Base-by-base conservation (phyloP, 2,113 vertebrate species). In the Pachycephala philippinensis region DNA sequence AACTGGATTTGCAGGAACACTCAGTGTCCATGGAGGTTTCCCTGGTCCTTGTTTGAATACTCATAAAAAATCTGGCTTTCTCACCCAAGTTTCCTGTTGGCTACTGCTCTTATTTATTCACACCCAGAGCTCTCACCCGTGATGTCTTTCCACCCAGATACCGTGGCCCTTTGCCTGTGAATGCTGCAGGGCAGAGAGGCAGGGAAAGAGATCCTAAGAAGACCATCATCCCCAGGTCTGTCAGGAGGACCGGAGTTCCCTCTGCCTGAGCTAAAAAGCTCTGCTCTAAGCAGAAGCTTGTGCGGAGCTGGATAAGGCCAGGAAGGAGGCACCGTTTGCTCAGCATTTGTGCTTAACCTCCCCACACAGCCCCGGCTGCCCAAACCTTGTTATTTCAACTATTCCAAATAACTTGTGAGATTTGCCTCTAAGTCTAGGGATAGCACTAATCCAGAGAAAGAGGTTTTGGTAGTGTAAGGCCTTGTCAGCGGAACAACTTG, bases 361-460 rank as follows among this genome's bases (percentile, higher is more conserved):
- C 7, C 40, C 28, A 14, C 24, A 8, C 31, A 63, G 40, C 28
- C 20, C n/a, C 0, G 1, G 59, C 63, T 80, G 84, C 76, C 37
- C 54, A 81, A 89, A 45, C n/a, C 12, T 64, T 39, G 40, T 44
- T 91, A 91, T 75, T 93, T 71, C 74, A 89, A 68, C 52, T 91
- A 42, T 82, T 50, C 52, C 61, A 79, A 82, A 71, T 63, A 91
- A 49, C 53, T 84, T 52, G 30, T 23, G 53, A 71, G 82, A 79
- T 90, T 94, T 85, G 19, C 35, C 61, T 87, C 39, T 91, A 68
- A 78, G 68, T 56, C 77, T 42, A 35, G 74, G 69, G 21, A 27
- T 87, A 89, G 77, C 92, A 79, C 92, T 89, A 91, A 93, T 82
- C 81, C 65, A 49, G 69, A 50, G 44, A 84, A 93, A 82, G 52